A percentile compares a stretch with the other conserved stretches of the same genome.
Evolutionary conservation across 2,797 vertebrate species (phyloP).

Genomic region (Sebastes aleutianus): DNA sequence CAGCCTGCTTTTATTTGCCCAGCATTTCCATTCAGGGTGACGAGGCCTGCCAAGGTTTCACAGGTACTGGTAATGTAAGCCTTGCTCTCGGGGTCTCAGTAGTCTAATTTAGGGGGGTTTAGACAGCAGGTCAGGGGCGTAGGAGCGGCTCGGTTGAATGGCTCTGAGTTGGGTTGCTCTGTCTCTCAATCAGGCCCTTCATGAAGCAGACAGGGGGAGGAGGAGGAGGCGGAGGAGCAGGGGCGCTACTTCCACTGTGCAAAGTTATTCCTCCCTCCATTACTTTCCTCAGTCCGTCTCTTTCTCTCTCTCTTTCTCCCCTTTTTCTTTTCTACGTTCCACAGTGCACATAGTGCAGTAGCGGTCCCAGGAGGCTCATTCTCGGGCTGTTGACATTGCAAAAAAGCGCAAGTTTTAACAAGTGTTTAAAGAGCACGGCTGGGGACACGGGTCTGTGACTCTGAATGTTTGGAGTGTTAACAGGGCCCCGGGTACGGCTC

Average conservation of each 20-base stretch:
- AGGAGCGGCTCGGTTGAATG: constrained; percentile 69
- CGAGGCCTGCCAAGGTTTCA: constrained; percentile 77
- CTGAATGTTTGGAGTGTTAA: constrained; percentile 83
- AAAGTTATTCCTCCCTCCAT: constrained; percentile 49
- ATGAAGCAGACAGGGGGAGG: constrained; percentile 54
- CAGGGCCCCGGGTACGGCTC: constrained; percentile 63
- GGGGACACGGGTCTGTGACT: constrained; percentile 80
- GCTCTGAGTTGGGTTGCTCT: constrained; percentile 66
- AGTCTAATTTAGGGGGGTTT: constrained; percentile 80
- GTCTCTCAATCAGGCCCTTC: constrained; percentile 81
- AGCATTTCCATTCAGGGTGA: constrained; percentile 79
- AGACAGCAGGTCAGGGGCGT: constrained; percentile 73
- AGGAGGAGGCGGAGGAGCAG: not conserved
- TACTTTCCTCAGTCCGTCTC: constrained; percentile 13
- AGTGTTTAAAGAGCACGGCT: constrained; percentile 83
- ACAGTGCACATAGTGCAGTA: constrained; percentile 55
- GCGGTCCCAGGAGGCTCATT: constrained; percentile 78
- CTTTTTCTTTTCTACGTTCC: constrained; percentile 43
- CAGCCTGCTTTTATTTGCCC: constrained; percentile 79
- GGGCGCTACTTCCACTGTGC: constrained; percentile 33
- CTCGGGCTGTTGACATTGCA: constrained; percentile 82
- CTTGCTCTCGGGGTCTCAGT: constrained; percentile 73
- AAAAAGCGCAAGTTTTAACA: constrained; percentile 82
- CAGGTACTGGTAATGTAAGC: constrained; percentile 79
- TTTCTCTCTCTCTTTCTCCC: not conserved